Base-by-base conservation (phyloP, 1,140 invertebrate genomes). In the Pseudachorutes palmiensis region DNA sequence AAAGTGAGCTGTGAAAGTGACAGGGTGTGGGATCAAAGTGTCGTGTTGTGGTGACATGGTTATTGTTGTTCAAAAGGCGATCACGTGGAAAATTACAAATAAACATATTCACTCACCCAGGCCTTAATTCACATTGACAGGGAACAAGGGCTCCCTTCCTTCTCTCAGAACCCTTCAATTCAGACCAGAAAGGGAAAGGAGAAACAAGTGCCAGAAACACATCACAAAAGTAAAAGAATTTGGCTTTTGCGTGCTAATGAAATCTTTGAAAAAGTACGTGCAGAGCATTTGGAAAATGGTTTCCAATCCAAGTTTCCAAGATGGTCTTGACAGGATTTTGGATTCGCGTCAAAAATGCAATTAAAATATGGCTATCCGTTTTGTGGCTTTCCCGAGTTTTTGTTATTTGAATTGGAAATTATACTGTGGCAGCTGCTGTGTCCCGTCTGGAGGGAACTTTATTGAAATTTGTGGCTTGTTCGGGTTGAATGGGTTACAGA, bases 31-130 rank as follows among this genome's bases (percentile, higher is more conserved):
- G 58, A 28, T 31, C 30, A 41, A 45, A 62, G 29, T 26, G 61
- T 62, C 61, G 61, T 45, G 31, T 62, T 62, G 32, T 26, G 61
- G 61, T 41, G 61, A 62, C 61, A 62, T 24, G 58, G 22, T 45
- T 36, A 64, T 64, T 64, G 41, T 51, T 63, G 49, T 45, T 45
- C 36, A 65, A 66, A 41, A 66, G 65, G 68, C 68, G 68, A 63
- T 30, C 45, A 64, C 48, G 65, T 59, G 65, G 64, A 70, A 70
- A 70, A 70, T 70, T 70, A 70, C 59, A 66, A 70, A 70, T 70
- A 70, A 70, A 70, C 65, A 70, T 45, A 49, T 63, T 36, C 62
- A 62, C 26, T 55, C 58, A 51, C 22, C 22, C 49, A 22, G 5
- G 2, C 2, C 12, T 29, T 60, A 60, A 60, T 60, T 60, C 58